Evolutionary conservation across 1,140 invertebrate genomes (phyloP).

Genomic region (Lepidurus packardi): DNA sequence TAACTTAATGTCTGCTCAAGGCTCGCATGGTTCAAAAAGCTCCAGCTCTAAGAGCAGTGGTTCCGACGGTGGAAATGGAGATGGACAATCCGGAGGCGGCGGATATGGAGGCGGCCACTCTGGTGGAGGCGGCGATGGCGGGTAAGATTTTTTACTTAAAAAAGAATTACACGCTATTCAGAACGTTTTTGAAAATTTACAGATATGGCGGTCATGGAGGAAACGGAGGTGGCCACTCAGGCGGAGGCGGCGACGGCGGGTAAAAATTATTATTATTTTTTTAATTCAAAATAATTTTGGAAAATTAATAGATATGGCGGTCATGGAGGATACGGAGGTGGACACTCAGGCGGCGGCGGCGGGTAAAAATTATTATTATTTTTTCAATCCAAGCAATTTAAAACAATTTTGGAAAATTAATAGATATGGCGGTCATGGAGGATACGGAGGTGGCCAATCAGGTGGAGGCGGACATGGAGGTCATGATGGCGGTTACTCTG

Average conservation of each 20-base stretch:
- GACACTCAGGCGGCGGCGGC: background rate
- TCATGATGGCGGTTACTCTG: no score
- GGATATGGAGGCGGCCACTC: background rate
- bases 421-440: no score
- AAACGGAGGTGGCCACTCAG: background rate
- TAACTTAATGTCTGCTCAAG: background rate
- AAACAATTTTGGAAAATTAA: background rate
- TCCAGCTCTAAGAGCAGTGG: conserved; percentile 3
- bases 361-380: no score
- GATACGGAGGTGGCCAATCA: no score
- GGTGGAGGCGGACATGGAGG: no score
- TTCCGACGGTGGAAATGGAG: conserved; percentile 5
- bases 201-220: conserved; percentile 2
- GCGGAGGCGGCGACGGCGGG: background rate
- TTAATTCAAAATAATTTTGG: background rate
- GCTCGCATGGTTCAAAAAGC: background rate
- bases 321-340: background rate
- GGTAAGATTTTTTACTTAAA: no score
- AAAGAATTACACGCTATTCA: no score
- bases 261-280: no score
- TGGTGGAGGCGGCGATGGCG: background rate
- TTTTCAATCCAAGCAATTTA: no score
- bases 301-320: background rate
- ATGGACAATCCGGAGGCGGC: background rate
- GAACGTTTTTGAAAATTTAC: no score